Percentiles rank a stretch among this genome's conserved stretches.
Evolutionary conservation across 2,797 vertebrate species (phyloP).

Genomic region (Chelon auratus): DNA sequence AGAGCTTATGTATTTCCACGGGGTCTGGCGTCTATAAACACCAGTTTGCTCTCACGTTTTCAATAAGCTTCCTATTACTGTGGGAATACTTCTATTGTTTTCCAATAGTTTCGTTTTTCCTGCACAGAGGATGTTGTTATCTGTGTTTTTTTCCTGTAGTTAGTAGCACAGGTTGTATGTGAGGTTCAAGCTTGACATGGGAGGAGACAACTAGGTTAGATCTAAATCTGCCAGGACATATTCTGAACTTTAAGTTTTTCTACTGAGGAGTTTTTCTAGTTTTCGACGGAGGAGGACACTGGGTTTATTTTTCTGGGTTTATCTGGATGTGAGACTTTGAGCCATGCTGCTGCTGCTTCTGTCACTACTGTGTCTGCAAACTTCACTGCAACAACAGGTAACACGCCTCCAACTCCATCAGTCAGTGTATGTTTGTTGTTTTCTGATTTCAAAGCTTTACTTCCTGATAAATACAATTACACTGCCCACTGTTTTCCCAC

Average conservation of each 20-base stretch:
- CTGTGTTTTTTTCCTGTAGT: conserved; percentile 52
- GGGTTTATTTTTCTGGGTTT: background rate
- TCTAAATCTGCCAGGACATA: background rate
- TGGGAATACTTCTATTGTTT: conserved; percentile 27
- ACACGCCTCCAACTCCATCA: conserved; percentile 5
- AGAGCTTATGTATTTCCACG: background rate
- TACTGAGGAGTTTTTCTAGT: background rate
- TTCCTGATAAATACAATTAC: background rate
- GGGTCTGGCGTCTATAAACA: background rate
- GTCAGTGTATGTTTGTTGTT: background rate
- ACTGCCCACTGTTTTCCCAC: background rate
- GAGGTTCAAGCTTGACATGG: background rate
- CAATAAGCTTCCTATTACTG: background rate
- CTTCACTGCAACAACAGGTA: conserved; percentile 69
- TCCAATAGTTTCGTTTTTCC: conserved; percentile 23
- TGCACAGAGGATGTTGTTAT: conserved; percentile 40
- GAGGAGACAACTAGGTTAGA: conserved; percentile 2
- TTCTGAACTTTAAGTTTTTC: background rate
- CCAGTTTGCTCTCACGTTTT: conserved; percentile 28
- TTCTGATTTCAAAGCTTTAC: background rate
- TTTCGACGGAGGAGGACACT: conserved; percentile 9
- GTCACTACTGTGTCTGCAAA: conserved; percentile 51
- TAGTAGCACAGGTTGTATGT: background rate
- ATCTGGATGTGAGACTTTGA: conserved; percentile 51
- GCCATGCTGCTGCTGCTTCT: conserved; percentile 61